Conservation (phyloP, 2,797 vertebrate genomes). For the Rhinichthys osculus region DNA sequence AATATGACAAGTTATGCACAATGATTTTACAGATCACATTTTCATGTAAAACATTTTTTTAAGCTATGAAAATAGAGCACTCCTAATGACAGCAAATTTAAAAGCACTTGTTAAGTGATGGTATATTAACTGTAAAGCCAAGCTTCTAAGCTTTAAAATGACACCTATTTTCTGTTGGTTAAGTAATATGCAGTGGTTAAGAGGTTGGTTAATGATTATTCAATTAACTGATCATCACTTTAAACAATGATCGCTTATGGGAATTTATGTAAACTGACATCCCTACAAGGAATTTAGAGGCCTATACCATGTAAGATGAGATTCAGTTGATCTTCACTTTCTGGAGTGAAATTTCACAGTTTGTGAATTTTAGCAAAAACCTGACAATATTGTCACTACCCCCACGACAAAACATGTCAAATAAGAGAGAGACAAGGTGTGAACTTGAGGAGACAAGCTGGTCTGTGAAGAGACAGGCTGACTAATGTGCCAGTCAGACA, state of each 20-base stretch:
- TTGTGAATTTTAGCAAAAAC: not conserved
- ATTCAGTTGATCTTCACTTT: not conserved
- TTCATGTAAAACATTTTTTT: not conserved
- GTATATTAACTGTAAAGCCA: not conserved
- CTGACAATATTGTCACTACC: not conserved
- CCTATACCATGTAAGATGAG: not conserved
- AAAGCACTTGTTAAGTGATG: not conserved
- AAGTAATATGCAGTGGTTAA: not conserved
- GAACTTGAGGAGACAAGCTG: not conserved
- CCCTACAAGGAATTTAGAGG: not conserved
- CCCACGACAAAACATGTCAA: not conserved
- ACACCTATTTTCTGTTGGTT: not conserved
- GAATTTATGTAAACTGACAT: not conserved
- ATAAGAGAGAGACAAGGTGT: not conserved
- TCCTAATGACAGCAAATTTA: not conserved
- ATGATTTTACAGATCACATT: not conserved
- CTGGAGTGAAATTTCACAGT: not conserved
- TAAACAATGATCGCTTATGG: not conserved
- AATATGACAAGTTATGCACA: not conserved
- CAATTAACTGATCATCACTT: not conserved
- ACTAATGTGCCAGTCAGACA: not conserved
- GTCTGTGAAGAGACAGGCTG: slow-evolving; percentile 5
- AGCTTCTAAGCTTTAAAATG: not conserved
- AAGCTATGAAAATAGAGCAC: not conserved
- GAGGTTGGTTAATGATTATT: not conserved